Percentiles rank a stretch among this genome's conserved stretches.
These are phyloP conservation scores for Cyprinus carpio DNA, from an alignment of 2,113 vertebrate species.

Conservation along the genomic window DNA sequence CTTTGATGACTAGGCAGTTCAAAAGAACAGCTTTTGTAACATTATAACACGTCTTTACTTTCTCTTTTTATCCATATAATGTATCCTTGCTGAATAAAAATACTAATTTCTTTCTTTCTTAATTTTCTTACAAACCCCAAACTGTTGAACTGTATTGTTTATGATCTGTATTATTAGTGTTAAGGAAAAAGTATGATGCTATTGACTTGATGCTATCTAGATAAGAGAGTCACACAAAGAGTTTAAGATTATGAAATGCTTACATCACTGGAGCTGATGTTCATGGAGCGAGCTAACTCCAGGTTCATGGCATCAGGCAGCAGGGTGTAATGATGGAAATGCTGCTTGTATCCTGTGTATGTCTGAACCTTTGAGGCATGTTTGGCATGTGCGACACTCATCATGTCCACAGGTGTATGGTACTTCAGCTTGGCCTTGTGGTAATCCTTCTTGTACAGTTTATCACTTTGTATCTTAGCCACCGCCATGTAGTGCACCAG, in stretches of 20 bases:
- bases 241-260: conserved; percentile 59
- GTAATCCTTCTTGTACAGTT: conserved; percentile 87
- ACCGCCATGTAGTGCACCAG: conserved; percentile 89
- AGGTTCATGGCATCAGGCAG: conserved; percentile 85
- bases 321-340: conserved; percentile 81
- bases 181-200: not conserved
- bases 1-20: not conserved
- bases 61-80: not conserved
- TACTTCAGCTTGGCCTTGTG: conserved; percentile 87
- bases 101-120: too few species aligned
- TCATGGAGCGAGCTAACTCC: conserved; percentile 83
- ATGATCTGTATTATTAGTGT: not conserved
- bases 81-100: not conserved
- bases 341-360: conserved; percentile 79
- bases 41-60: not conserved
- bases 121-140: not conserved
- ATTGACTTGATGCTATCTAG: not conserved
- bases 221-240: conserved; percentile 5
- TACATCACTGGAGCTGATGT: conserved; percentile 85
- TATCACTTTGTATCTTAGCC: conserved; percentile 86
- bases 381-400: conserved; percentile 84
- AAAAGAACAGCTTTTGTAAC: not conserved
- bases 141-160: not conserved
- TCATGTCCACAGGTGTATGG: conserved; percentile 86
- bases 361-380: conserved; percentile 83